A percentile compares a stretch with the other conserved stretches of the same genome.
These are phyloP conservation scores for Drosophila pachea DNA, from an alignment of 1,140 invertebrate genomes.

Conservation along the genomic window DNA sequence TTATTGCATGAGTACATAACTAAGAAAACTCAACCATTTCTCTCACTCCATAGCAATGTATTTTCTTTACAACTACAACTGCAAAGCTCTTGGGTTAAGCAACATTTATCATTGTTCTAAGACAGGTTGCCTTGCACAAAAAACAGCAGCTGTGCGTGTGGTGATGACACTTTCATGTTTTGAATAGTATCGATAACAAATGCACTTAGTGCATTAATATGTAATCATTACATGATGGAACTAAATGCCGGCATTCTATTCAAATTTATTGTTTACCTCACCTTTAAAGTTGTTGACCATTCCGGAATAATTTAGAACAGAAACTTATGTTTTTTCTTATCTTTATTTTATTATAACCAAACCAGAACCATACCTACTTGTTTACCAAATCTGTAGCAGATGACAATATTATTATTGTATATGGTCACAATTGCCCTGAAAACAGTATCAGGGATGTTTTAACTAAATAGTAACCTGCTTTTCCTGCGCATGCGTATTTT, in stretches of 20 bases:
- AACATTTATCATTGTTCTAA: not conserved
- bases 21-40: not conserved
- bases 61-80: not conserved
- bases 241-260: conserved; percentile 3
- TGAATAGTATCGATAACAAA: conserved; percentile 6
- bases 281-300: too few species aligned
- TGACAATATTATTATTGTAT: too few species aligned
- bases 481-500: conserved; percentile 47
- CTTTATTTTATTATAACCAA: too few species aligned
- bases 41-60: not conserved
- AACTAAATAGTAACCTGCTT: not conserved
- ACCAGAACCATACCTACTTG: too few species aligned
- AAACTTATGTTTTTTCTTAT: too few species aligned
- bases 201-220: not conserved
- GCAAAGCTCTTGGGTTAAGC: not conserved
- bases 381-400: too few species aligned
- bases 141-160: conserved; percentile 1
- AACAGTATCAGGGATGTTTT: conserved; percentile 5
- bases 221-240: not conserved
- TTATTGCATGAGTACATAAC: not conserved
- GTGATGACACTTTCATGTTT: not conserved
- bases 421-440: not conserved
- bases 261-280: not conserved
- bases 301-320: too few species aligned
- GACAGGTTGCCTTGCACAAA: not conserved